Evolutionary conservation across 2,113 vertebrate genomes (phyloP), one percentile per base, ranked within the genome.

Genomic region (Archilochus colubris): DNA sequence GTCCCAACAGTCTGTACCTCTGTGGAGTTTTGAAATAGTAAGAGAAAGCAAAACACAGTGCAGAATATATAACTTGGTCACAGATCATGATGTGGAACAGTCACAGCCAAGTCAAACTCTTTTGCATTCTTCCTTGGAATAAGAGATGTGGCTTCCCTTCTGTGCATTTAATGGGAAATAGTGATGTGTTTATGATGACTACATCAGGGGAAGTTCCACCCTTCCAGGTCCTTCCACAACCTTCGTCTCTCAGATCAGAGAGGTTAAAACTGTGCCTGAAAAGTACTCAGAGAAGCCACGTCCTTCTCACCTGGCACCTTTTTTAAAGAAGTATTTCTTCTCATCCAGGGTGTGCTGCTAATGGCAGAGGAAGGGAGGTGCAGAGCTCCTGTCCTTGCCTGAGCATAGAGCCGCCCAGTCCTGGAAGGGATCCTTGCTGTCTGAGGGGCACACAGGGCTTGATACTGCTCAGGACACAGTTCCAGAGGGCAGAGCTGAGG

Each of bases 391-490:
- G 2, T 24, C 38, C 12, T 1, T 1, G 2, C 13, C n/a, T 5
- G 3, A 20, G 36, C 22, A 17, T 13, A 3, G 1, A 25, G n/a
- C 21, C 54, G 24, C 0, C 1, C 0, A 2, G 43, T 43, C 11
- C 51, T 38, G 40, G 22, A 38, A 38, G 51, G 30, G 4, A 27
- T 55, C 46, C 77, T 27, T 46, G 23, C 28, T 68, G 48, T 23
- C 17, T 4, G 7, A n/a, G 33, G 70, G 14, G 10, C 38, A 24
- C 1, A 1, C 1, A 54, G 15, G n/a, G 44, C 22, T 18, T 75
- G n/a, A 6, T 33, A 22, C 8, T 1, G 0, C 9, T 22, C 0
- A 0, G 18, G 21, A 6, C 67, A 10, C 20, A 4, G 9, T 0
- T 48, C 46, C 46, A 62, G 59, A 27, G 28, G 28, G 15, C 36